Evolutionary conservation across 2,888 invertebrate genomes (phyloP).

Genomic region (Polia nebulosa): DNA sequence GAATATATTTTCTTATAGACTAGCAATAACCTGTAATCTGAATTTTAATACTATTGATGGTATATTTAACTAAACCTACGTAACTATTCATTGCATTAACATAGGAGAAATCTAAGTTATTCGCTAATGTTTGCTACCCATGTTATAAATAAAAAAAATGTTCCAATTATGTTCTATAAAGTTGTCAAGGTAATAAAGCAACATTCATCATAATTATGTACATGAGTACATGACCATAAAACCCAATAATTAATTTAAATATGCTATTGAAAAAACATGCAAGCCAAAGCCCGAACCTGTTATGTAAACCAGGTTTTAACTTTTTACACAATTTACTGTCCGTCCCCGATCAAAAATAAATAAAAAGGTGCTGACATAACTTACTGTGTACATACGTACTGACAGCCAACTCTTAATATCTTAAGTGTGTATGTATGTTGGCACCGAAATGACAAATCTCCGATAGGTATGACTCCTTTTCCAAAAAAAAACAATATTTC

Average conservation of each 20-base stretch:
- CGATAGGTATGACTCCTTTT: neutral
- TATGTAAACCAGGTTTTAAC: conserved; percentile 6
- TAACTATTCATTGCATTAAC: conserved; percentile 9
- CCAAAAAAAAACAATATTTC: neutral
- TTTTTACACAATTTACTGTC: conserved; percentile 1
- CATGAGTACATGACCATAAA: neutral
- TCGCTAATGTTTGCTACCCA: neutral
- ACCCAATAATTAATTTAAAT: conserved; percentile 24
- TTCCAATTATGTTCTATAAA: neutral
- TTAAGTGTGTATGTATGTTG: conserved; percentile 18
- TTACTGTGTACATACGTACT: neutral
- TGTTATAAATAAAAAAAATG: neutral
- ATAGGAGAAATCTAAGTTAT: conserved; percentile 6
- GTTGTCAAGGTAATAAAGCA: conserved; percentile 22
- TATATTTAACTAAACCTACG: neutral
- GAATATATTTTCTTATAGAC: conserved; percentile 28
- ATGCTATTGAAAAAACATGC: conserved; percentile 20
- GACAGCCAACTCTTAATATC: conserved; percentile 8
- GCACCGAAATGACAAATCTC: neutral
- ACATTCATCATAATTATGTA: conserved; percentile 16
- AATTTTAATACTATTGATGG: conserved; percentile 19
- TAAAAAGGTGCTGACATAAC: conserved; percentile 18
- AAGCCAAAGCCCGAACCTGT: conserved; percentile 17
- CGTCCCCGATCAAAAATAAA: neutral
- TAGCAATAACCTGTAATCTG: neutral